A percentile compares a stretch with the other conserved stretches of the same genome.
phyloP scores from a whole-genome alignment of 2,888 invertebrate genomes.

The Cordylochernes scorpioides region DNA sequence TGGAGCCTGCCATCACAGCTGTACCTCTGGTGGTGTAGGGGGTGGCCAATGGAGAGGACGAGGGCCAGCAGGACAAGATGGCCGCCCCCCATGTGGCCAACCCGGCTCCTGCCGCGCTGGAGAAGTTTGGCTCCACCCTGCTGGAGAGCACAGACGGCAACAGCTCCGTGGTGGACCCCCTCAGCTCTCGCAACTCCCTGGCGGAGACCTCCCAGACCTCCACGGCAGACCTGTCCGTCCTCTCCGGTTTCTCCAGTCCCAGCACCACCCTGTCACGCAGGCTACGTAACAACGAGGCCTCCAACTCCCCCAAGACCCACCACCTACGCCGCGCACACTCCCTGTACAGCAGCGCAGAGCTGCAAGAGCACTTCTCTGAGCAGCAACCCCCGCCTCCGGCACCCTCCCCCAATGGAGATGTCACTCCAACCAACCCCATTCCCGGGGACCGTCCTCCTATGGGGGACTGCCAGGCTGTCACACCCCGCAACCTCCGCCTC shows the following conservation, averaged over 20 bases:
- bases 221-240: constrained; percentile 50
- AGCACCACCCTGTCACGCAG: constrained; percentile 7
- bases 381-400: constrained; percentile 43
- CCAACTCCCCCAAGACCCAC: constrained; percentile 2
- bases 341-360: constrained; percentile 13
- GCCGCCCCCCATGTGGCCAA: no score
- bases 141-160: no score
- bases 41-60: no score
- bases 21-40: no score
- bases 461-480: no score
- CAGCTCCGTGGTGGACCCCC: constrained; percentile 15
- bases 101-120: no score
- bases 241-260: constrained; percentile 22
- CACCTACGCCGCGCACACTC: constrained; percentile 12
- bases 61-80: no score
- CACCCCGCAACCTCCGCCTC: no score
- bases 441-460: no score
- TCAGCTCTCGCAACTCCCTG: constrained; percentile 44
- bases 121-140: no score
- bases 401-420: constrained; percentile 24
- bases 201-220: constrained; percentile 62
- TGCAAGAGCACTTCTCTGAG: constrained; percentile 10
- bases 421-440: neutral
- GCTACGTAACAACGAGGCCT: neutral
- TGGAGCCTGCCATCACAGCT: no score